phyloP scores from a whole-genome alignment of 1,140 invertebrate genomes.

The Chymomyza costata region DNA sequence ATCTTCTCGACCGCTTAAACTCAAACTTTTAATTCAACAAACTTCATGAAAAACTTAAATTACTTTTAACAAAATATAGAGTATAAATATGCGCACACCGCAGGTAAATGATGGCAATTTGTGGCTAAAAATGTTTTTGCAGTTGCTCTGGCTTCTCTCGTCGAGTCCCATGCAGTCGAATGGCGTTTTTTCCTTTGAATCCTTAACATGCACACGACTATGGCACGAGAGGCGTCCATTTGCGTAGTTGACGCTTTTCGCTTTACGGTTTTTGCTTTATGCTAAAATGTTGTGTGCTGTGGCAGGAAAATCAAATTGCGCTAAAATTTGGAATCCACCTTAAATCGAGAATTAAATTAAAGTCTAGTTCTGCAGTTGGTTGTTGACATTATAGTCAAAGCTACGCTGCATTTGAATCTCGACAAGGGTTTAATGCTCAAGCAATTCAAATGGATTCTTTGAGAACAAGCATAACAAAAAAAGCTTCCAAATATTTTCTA shows the following conservation, averaged over 20 bases:
- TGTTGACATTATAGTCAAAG: conserved; percentile 7
- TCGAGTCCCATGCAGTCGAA: conserved; percentile 8
- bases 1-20: too few relatives aligned
- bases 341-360: conserved; percentile 50
- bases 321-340: too few relatives aligned
- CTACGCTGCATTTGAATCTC: too few relatives aligned
- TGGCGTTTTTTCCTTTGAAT: conserved; percentile 5
- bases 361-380: conserved; percentile 21
- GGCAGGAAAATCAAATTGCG: conserved; percentile 20
- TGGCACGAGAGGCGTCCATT: conserved; percentile 43
- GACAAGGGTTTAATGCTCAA: not conserved
- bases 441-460: too few relatives aligned
- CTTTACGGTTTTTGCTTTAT: conserved; percentile 50
- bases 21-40: too few relatives aligned
- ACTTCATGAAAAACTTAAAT: too few relatives aligned
- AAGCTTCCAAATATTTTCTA: too few relatives aligned
- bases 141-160: too few relatives aligned
- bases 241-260: conserved; percentile 3
- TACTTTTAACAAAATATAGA: too few relatives aligned
- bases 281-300: conserved; percentile 32
- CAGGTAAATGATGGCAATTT: conserved; percentile 66
- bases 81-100: conserved; percentile 61
- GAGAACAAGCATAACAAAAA: too few relatives aligned
- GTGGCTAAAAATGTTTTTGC: conserved; percentile 49
- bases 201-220: too few relatives aligned